These are phyloP conservation scores for Trichechus manatus DNA, from an alignment of 2,113 vertebrate species.

Conservation along the genomic window DNA sequence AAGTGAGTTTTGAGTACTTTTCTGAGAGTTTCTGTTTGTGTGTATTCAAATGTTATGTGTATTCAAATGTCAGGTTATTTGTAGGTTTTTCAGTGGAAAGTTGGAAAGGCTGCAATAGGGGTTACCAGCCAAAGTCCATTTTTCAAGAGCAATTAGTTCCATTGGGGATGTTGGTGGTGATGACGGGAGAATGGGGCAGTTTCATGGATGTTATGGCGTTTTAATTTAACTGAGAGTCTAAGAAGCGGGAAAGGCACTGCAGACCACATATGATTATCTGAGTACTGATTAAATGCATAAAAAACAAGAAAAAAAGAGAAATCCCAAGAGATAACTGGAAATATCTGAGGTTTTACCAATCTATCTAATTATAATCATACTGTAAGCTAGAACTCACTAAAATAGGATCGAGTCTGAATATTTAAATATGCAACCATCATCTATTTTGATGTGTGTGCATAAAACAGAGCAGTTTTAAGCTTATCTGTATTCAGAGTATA, in stretches of 20 bases:
- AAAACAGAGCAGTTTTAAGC: conserved; percentile 50
- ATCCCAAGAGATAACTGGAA: conserved; percentile 40
- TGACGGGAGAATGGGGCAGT: neutral
- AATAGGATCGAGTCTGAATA: conserved; percentile 39
- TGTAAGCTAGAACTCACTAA: conserved; percentile 57
- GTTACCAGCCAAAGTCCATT: neutral
- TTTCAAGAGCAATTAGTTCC: conserved; percentile 26
- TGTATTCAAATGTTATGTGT: neutral
- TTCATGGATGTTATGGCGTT: conserved; percentile 33
- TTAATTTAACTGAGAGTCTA: conserved; percentile 14
- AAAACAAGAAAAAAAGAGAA: neutral
- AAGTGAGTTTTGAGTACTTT: neutral
- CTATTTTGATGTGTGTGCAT: conserved; percentile 50
- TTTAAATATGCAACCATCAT: conserved; percentile 55
- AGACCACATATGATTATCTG: conserved; percentile 39
- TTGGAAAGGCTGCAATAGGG: neutral
- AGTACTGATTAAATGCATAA: conserved; percentile 47
- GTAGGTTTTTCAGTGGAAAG: neutral
- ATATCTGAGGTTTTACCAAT: conserved; percentile 73
- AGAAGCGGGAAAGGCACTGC: conserved; percentile 50
- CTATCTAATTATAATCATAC: conserved; percentile 67
- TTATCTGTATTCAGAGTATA: conserved; percentile 58
- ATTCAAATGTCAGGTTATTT: neutral
- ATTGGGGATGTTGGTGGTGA: neutral
- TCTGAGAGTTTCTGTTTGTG: conserved; percentile 38